Evolutionary conservation across 2,797 vertebrate genomes (phyloP).

Genomic region (Otus scops): DNA sequence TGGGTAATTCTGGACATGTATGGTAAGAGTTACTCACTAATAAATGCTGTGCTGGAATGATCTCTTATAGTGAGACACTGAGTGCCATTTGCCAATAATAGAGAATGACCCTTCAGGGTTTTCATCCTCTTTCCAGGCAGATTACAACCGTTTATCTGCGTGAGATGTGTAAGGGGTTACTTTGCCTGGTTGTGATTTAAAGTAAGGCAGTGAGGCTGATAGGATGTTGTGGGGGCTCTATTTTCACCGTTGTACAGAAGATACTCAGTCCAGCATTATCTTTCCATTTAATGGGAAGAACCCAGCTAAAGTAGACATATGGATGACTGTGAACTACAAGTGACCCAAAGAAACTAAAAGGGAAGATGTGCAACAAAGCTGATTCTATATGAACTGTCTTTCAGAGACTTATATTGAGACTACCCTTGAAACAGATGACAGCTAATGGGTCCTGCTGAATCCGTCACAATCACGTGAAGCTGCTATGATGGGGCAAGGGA

Average conservation of each 20-base stretch:
- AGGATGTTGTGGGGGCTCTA: rapidly evolving
- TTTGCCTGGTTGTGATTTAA: neutral
- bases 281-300: neutral
- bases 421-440: neutral
- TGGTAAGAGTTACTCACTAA: neutral
- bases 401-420: neutral
- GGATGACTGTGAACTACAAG: neutral
- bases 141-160: neutral
- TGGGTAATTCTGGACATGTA: neutral
- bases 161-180: neutral
- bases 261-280: neutral
- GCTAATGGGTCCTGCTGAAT: neutral
- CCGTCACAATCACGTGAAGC: neutral
- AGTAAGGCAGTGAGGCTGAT: neutral
- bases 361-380: neutral
- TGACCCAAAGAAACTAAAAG: neutral
- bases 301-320: neutral
- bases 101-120: neutral
- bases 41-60: neutral
- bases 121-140: neutral
- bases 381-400: neutral
- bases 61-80: neutral
- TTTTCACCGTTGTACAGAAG: neutral
- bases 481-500: neutral
- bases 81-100: neutral